Evolutionary conservation across 1,140 invertebrate genomes (phyloP), one percentile per base, ranked within the genome.

Genomic region (Rhynchophorus ferrugineus): DNA sequence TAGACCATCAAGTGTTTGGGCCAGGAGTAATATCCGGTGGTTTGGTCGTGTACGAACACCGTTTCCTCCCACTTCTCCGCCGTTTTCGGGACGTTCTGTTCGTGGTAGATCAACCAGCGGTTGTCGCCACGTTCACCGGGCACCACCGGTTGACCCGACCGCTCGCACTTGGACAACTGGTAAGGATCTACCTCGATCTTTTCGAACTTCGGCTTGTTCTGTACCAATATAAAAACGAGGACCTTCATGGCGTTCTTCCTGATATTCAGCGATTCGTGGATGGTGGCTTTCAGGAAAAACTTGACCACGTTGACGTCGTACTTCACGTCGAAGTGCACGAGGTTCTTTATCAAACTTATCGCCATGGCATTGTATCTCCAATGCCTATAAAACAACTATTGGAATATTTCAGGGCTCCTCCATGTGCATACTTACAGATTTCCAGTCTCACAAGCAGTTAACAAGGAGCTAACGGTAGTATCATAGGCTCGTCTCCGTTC

Each of bases 11-110:
- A 53, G 29, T 71, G 67, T 50, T 82, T 80, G 1, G 91, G 88
- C 90, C 91, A 95, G 1, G 71, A 72, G 62, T 90, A 91, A 67
- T 84, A 94, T 2, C 92, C 91, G 52, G 76, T 71, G 59, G 78
- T 76, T 11, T 78, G 75, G 58, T 85, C 82, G 61, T 91, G 82
- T 3, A 89, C 66, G 63, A 73, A 85, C n/a, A 78, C 75, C 1
- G 71, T 71, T 41, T 78, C 70, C 44, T 93, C 78, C 89, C 91
- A 96, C 49, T 87, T 78, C 59, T 83, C 75, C 14, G 77, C 70
- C 19, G 75, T 82, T 18, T 73, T 66, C 0, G 84, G 83, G 16
- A 73, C 62, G 5, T 71, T 76, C 22, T 73, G 64, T 2, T 75
- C 74, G 56, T 85, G 75, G 57, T 87, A 90, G 63, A 87, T 77